phyloP scores from a whole-genome alignment of 2,113 vertebrate species.

The Salvelinus sp. region DNA sequence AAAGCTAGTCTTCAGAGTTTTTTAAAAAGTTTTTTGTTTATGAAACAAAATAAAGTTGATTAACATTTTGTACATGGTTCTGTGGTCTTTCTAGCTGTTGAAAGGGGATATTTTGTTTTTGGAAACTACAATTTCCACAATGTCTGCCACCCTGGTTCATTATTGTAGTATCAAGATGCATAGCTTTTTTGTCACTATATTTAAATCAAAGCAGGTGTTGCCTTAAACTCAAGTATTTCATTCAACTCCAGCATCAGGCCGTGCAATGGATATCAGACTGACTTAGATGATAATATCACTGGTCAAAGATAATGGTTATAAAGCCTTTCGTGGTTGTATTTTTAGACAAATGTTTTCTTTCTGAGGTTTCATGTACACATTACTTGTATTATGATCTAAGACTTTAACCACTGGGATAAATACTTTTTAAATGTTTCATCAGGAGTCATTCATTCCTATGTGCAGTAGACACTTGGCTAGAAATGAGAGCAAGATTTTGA shows the following conservation, averaged over 20 bases:
- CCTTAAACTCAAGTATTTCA: too few species aligned
- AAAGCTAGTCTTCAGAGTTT: constrained; percentile 78
- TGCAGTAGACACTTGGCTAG: not conserved
- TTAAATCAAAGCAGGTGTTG: too few species aligned
- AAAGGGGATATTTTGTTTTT: not conserved
- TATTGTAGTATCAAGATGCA: not conserved
- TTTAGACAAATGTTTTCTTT: too few species aligned
- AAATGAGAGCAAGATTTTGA: not conserved
- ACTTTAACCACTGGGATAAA: too few species aligned
- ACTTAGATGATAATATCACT: too few species aligned
- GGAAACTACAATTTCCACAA: not conserved
- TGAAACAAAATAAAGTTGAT: constrained; percentile 83
- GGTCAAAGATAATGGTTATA: too few species aligned
- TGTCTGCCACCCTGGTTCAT: not conserved
- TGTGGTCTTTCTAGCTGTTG: constrained; percentile 44
- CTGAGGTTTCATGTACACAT: too few species aligned
- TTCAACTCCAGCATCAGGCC: too few species aligned
- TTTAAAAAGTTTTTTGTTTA: constrained; percentile 55
- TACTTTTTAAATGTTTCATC: not conserved
- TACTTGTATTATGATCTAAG: too few species aligned
- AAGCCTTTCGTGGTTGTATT: too few species aligned
- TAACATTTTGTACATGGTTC: constrained; percentile 63
- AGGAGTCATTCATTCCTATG: not conserved
- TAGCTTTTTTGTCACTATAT: not conserved
- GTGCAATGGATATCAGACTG: too few species aligned